Evolutionary conservation across 2,888 invertebrate species (phyloP).

Genomic region (Calameuta idolon): DNA sequence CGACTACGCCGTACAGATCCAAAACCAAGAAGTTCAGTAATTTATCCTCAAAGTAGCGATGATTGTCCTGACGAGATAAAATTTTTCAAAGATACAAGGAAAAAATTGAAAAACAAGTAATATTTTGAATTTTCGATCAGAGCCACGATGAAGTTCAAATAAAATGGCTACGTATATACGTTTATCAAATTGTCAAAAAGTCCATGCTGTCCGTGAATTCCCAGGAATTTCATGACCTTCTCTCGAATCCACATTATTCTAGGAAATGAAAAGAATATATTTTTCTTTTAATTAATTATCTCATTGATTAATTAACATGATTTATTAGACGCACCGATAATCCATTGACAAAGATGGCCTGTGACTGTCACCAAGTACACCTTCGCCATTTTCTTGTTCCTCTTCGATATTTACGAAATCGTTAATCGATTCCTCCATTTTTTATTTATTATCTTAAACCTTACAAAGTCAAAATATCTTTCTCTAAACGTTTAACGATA

Average conservation of each 20-base stretch:
- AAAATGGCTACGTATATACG: slow-evolving; percentile 37
- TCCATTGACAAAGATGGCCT: slow-evolving; percentile 33
- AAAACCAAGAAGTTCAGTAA: slow-evolving; percentile 71
- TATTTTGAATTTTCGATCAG: background rate
- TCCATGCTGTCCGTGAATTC: slow-evolving; percentile 56
- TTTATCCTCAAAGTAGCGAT: slow-evolving; percentile 70
- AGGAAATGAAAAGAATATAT: slow-evolving; percentile 66
- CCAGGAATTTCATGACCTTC: slow-evolving; percentile 72
- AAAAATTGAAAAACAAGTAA: slow-evolving; percentile 8
- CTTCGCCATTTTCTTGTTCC: background rate
- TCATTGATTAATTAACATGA: slow-evolving; percentile 24
- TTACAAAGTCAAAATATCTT: background rate
- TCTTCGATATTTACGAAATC: background rate
- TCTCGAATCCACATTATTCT: slow-evolving; percentile 80
- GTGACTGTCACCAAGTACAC: background rate
- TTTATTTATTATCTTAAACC: background rate
- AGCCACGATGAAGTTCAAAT: background rate
- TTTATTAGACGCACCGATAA: slow-evolving; percentile 30
- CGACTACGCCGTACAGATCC: slow-evolving; percentile 66
- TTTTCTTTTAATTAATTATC: slow-evolving; percentile 19
- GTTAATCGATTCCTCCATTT: background rate
- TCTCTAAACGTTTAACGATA: background rate
- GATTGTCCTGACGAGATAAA: slow-evolving; percentile 55
- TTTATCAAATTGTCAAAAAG: slow-evolving; percentile 56
- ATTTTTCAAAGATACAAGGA: slow-evolving; percentile 1